Conservation (phyloP, 2,113 vertebrate species). For the Syrrhaptes paradoxus region DNA sequence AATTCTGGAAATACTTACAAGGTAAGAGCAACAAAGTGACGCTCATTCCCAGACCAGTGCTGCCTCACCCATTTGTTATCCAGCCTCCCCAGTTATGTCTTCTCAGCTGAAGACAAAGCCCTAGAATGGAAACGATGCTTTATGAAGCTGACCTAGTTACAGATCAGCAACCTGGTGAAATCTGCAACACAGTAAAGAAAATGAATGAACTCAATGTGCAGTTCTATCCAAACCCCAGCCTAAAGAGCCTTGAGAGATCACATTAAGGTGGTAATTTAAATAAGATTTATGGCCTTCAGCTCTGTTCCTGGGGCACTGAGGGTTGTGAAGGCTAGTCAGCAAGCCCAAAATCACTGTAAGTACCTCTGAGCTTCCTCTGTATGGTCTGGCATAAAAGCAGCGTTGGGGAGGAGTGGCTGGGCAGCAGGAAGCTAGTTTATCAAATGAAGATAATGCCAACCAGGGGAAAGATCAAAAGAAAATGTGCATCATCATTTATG, state of each 20-base stretch:
- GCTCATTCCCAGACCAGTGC: neutral
- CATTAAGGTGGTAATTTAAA: neutral
- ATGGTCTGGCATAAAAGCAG: neutral
- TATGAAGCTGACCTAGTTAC: constrained; percentile 7
- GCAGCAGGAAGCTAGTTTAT: neutral
- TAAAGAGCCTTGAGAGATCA: neutral
- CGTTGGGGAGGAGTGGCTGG: neutral
- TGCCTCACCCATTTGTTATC: neutral
- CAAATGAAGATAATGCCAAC: neutral
- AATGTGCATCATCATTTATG: neutral
- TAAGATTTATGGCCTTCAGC: neutral
- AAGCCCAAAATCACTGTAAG: neutral
- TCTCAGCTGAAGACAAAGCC: neutral
- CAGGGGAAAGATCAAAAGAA: neutral
- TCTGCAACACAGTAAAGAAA: neutral
- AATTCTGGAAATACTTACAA: neutral
- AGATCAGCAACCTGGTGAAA: neutral
- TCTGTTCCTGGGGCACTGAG: neutral
- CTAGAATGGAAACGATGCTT: neutral
- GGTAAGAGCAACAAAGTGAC: neutral
- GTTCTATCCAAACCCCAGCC: neutral
- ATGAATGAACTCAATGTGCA: neutral
- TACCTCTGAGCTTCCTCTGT: neutral
- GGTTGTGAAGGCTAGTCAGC: neutral
- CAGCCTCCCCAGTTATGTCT: neutral